phyloP scores from a whole-genome alignment of 2,888 invertebrate genomes.

The Gymnocheta viridis region DNA sequence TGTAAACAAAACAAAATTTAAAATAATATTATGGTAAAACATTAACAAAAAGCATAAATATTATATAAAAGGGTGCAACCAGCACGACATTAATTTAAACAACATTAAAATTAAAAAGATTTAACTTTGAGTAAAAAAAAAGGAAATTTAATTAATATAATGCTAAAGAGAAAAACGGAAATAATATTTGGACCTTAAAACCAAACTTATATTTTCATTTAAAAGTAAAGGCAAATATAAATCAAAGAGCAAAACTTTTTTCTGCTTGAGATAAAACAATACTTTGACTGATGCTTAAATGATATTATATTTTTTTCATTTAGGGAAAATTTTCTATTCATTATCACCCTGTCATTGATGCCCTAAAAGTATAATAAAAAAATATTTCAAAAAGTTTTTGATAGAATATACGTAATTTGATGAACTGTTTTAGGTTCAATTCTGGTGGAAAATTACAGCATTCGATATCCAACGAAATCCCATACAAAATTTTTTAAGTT shows the following conservation, averaged over 20 bases:
- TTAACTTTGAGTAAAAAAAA: neutral
- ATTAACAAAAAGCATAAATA: neutral
- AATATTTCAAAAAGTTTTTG: too few relatives aligned
- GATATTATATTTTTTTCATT: neutral
- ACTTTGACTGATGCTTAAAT: neutral
- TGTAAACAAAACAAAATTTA: neutral
- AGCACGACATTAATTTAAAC: neutral
- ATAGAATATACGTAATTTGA: too few relatives aligned
- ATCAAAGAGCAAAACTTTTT: neutral
- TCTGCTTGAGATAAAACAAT: slow-evolving; percentile 6
- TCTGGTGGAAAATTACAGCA: too few relatives aligned
- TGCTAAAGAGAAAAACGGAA: slow-evolving; percentile 9
- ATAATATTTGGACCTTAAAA: slow-evolving; percentile 36
- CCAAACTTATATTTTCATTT: slow-evolving; percentile 4
- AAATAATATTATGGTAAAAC: neutral
- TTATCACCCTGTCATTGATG: too few relatives aligned
- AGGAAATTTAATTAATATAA: neutral
- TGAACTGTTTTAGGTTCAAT: too few relatives aligned
- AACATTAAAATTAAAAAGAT: neutral
- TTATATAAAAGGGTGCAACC: neutral
- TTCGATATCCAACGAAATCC: too few relatives aligned
- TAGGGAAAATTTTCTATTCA: too few relatives aligned
- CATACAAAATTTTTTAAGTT: too few relatives aligned
- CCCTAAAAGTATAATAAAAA: too few relatives aligned
- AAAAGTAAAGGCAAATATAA: neutral